Evolutionary conservation across 1,140 invertebrate genomes (phyloP).

Genomic region (Lerema accius): DNA sequence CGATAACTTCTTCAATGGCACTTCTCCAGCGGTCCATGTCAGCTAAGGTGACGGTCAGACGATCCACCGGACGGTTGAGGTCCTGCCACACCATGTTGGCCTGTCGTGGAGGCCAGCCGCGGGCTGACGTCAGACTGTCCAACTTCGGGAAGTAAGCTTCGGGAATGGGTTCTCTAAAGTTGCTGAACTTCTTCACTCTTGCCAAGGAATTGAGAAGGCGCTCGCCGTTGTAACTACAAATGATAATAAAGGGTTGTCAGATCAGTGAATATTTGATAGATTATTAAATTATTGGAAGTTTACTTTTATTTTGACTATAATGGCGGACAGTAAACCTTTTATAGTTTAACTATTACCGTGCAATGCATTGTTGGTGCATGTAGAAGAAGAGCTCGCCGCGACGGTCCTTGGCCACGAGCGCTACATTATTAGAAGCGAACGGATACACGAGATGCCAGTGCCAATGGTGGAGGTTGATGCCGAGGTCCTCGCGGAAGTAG

Average conservation of each 20-base stretch:
- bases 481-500: conserved; percentile 86
- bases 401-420: conserved; percentile 85
- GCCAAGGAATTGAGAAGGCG: conserved; percentile 83
- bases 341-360: too few relatives aligned
- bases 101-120: conserved; percentile 82
- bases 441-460: conserved; percentile 90
- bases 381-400: conserved; percentile 89
- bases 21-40: conserved; percentile 85
- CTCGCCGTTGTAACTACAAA: conserved; percentile 83
- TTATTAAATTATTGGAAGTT: too few relatives aligned
- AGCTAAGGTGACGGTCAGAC: conserved; percentile 79
- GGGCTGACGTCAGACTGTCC: conserved; percentile 82
- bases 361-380: conserved; percentile 86
- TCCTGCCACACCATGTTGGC: conserved; percentile 78
- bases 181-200: conserved; percentile 80
- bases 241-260: not conserved
- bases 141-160: conserved; percentile 85
- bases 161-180: conserved; percentile 79
- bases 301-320: too few relatives aligned
- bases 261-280: too few relatives aligned
- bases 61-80: conserved; percentile 82
- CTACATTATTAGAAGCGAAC: conserved; percentile 51
- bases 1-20: conserved; percentile 85
- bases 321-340: too few relatives aligned
- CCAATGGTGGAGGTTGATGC: conserved; percentile 88